phyloP scores from a whole-genome alignment of 37 sponge, comb jelly and placozoan genomes.

The Beroe ovata region DNA sequence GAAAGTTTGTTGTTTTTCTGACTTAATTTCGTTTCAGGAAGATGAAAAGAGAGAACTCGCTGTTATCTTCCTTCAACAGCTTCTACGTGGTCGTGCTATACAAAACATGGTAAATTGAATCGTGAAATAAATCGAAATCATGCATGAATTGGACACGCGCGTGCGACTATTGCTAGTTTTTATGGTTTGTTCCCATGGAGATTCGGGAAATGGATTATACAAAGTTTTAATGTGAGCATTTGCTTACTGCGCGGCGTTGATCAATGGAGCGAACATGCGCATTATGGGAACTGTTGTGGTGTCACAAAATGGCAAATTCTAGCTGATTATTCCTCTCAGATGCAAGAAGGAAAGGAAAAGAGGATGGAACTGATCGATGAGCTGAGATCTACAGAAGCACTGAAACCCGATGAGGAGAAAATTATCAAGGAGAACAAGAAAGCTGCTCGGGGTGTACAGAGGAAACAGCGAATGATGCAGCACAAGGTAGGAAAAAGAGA shows the following conservation, averaged over 20 bases:
- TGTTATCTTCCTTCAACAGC: slow-evolving; percentile 83
- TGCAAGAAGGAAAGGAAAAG: slow-evolving; percentile 77
- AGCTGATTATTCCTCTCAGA: slow-evolving; percentile 19
- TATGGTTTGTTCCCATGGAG: background rate
- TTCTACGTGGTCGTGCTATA: slow-evolving; percentile 85
- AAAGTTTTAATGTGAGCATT: slow-evolving; percentile 33
- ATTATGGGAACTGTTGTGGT: too few species aligned
- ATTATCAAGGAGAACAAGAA: slow-evolving; percentile 74
- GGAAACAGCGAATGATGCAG: slow-evolving; percentile 65
- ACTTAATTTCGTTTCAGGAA: slow-evolving; percentile 68
- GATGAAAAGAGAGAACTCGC: slow-evolving; percentile 80
- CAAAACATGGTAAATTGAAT: slow-evolving; percentile 77
- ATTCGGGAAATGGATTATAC: background rate
- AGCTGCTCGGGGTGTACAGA: slow-evolving; percentile 33
- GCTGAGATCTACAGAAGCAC: slow-evolving; percentile 89
- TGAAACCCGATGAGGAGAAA: slow-evolving; percentile 83
- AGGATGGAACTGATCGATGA: slow-evolving; percentile 83
- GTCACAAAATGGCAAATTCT: too few species aligned
- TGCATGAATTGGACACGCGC: background rate
- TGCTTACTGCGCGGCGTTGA: background rate
- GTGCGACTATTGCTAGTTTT: slow-evolving; percentile 38
- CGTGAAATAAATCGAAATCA: background rate
- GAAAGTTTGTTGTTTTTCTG: too few species aligned
- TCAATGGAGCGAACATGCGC: too few species aligned
- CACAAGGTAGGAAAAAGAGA: slow-evolving; percentile 67